Percentiles rank a stretch among this genome's conserved stretches.
phyloP scores from a whole-genome alignment of 2,888 invertebrate genomes.

The Melipona beecheii region DNA sequence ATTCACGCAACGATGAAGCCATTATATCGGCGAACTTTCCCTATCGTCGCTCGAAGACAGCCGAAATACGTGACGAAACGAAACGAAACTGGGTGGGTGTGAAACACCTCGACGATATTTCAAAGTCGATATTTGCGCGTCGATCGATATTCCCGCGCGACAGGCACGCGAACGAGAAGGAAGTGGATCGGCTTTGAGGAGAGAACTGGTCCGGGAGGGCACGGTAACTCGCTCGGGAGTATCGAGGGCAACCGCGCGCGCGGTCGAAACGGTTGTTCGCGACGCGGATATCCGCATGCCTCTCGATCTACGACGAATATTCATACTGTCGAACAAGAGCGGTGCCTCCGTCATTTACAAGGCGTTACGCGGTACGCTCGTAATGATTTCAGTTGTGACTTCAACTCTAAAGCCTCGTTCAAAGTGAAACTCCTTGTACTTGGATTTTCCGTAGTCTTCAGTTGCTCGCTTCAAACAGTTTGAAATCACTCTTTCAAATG shows the following conservation, averaged over 20 bases:
- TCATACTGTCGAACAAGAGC: conserved; percentile 38
- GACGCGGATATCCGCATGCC: conserved; percentile 61
- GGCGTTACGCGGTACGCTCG: conserved; percentile 19
- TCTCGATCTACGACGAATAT: conserved; percentile 51
- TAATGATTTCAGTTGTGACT: neutral
- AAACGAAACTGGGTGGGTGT: conserved; percentile 60
- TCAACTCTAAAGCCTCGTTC: neutral
- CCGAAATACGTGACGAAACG: conserved; percentile 57
- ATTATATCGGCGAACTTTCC: conserved; percentile 61
- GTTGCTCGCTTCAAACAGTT: neutral
- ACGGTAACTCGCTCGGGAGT: neutral
- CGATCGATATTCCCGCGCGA: conserved; percentile 14
- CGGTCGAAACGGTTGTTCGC: conserved; percentile 26
- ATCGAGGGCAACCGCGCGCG: conserved; percentile 44
- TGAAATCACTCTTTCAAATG: neutral
- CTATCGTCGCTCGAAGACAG: conserved; percentile 47
- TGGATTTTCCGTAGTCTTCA: neutral
- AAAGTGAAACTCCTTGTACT: neutral
- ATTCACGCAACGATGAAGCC: conserved; percentile 50
- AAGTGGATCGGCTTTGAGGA: conserved; percentile 23
- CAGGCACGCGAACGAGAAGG: conserved; percentile 8
- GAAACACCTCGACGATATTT: conserved; percentile 56
- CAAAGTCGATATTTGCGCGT: neutral
- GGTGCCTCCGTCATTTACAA: conserved; percentile 20
- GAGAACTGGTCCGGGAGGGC: conserved; percentile 35